Conservation (phyloP, 2,888 invertebrate species). For the Molanna angustata region DNA sequence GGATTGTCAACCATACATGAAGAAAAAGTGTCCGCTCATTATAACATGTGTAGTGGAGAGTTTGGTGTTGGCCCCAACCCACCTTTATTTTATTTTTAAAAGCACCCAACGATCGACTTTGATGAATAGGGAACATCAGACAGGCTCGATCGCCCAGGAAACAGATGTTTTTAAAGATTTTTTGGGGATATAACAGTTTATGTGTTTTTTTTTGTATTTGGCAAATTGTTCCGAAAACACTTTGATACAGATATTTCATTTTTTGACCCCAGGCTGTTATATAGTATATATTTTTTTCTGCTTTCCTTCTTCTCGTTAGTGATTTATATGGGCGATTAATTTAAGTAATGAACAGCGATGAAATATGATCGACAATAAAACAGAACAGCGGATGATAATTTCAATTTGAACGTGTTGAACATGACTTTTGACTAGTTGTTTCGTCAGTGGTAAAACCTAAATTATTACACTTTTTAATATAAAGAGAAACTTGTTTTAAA, state of each 20-base stretch:
- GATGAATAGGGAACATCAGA: constrained; percentile 26
- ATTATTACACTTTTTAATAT: too few species aligned
- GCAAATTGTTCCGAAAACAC: constrained; percentile 20
- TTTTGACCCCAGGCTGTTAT: constrained; percentile 7
- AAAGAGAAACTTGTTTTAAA: too few species aligned
- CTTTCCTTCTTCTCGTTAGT: constrained; percentile 7
- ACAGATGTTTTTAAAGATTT: constrained; percentile 27
- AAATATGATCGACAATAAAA: constrained; percentile 16
- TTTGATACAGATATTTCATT: constrained; percentile 22
- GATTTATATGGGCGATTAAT: constrained; percentile 20
- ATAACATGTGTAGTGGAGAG: too few species aligned
- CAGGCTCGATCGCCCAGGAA: constrained; percentile 21
- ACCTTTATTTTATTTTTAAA: constrained; percentile 10
- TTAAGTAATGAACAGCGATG: constrained; percentile 16
- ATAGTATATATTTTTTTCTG: constrained; percentile 12
- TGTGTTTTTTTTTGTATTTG: too few species aligned
- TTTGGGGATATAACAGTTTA: constrained; percentile 22
- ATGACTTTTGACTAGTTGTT: too few species aligned
- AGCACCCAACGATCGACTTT: constrained; percentile 16
- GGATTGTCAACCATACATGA: too few species aligned
- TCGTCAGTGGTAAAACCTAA: too few species aligned
- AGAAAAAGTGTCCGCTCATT: too few species aligned
- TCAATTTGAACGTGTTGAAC: constrained; percentile 14
- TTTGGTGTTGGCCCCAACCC: too few species aligned
- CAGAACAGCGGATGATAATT: too few species aligned